Evolutionary conservation across 2,888 invertebrate genomes (phyloP).

Genomic region (Drosophila aldrichi): DNA sequence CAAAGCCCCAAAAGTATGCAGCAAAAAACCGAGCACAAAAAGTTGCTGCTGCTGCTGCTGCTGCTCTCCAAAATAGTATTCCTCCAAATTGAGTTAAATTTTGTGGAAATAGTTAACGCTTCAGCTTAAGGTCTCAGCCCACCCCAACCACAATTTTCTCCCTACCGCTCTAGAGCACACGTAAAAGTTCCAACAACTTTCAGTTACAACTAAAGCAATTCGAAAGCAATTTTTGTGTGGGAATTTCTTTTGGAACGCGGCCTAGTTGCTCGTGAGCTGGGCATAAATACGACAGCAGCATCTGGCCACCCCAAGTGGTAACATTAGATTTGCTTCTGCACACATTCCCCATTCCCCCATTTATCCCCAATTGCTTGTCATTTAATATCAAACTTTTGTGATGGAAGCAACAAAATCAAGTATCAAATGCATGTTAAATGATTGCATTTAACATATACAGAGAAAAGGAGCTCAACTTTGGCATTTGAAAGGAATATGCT

Average conservation of each 20-base stretch:
- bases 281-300: conserved; percentile 4
- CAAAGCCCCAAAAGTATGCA: conserved; percentile 63
- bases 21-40: conserved; percentile 34
- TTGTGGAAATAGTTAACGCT: conserved; percentile 39
- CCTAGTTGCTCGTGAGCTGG: conserved; percentile 2
- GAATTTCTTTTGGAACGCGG: conserved; percentile 10
- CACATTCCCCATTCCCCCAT: conserved; percentile 3
- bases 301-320: conserved; percentile 11
- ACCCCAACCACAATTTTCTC: background rate
- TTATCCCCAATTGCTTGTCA: background rate
- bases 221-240: conserved; percentile 41
- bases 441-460: background rate
- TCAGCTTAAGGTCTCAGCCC: conserved; percentile 2
- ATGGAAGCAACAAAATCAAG: background rate
- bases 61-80: conserved; percentile 41
- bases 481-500: too few species aligned
- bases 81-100: conserved; percentile 53
- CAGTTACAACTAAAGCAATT: conserved; percentile 58
- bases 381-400: background rate
- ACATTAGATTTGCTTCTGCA: background rate
- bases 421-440: background rate
- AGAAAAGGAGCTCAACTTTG: background rate
- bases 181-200: conserved; percentile 33
- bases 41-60: conserved; percentile 14
- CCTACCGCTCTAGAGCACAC: background rate